A percentile compares a stretch with the other conserved stretches of the same genome.
Conservation (phyloP, 1,140 invertebrate species). For the Sycobia sp. region DNA sequence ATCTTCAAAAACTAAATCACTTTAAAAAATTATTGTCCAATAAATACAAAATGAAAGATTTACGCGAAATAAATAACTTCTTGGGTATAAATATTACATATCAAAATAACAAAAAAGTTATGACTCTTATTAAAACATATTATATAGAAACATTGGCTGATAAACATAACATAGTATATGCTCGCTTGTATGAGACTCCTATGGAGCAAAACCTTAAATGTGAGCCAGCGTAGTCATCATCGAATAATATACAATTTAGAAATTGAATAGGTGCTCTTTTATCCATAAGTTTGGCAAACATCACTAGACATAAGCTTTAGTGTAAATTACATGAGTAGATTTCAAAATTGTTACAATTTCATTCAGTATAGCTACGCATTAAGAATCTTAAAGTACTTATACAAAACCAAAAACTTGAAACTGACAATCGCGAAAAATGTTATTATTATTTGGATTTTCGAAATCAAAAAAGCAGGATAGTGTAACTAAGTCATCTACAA, state of each 20-base stretch:
- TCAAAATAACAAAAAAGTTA: background rate
- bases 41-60: background rate
- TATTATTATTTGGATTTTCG: too few relatives aligned
- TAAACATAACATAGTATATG: background rate
- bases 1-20: background rate
- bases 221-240: background rate
- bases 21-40: background rate
- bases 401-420: too few relatives aligned
- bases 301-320: background rate
- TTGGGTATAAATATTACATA: slow-evolving; percentile 2
- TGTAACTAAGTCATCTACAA: too few relatives aligned
- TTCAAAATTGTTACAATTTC: slow-evolving; percentile 1
- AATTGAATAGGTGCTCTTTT: background rate
- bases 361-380: too few relatives aligned
- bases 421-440: too few relatives aligned
- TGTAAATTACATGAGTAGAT: background rate
- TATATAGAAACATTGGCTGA: background rate
- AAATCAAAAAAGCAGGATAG: too few relatives aligned
- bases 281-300: background rate
- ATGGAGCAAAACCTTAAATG: background rate
- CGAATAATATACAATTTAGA: background rate
- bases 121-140: background rate
- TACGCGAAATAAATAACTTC: background rate
- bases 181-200: background rate
- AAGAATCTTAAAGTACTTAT: too few relatives aligned